phyloP scores from a whole-genome alignment of 1,140 invertebrate species.

The Hesperophylax magnus region DNA sequence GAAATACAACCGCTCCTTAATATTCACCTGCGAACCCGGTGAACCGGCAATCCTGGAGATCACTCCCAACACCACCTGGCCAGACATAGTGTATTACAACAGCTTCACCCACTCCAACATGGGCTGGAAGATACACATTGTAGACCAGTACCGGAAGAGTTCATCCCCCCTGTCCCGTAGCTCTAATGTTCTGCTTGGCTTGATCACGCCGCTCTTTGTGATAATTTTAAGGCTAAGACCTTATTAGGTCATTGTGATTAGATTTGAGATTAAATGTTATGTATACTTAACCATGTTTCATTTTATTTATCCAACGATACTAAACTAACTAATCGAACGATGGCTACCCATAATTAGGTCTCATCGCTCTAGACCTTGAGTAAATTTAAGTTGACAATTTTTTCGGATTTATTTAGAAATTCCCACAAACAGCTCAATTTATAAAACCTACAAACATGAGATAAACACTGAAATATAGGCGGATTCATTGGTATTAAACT shows the following conservation, averaged over 20 bases:
- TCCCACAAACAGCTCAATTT: too few relatives aligned
- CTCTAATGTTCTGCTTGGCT: slow-evolving; percentile 22
- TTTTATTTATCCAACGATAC: too few relatives aligned
- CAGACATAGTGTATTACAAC: slow-evolving; percentile 94
- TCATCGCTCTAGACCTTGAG: too few relatives aligned
- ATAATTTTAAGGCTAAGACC: slow-evolving; percentile 36
- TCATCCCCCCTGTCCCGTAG: background rate
- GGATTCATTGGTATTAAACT: too few relatives aligned
- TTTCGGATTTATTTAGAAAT: too few relatives aligned
- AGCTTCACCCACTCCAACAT: slow-evolving; percentile 93
- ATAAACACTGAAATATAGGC: too few relatives aligned
- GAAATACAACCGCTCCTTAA: slow-evolving; percentile 85
- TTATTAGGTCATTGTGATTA: slow-evolving; percentile 26
- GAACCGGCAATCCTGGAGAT: slow-evolving; percentile 83
- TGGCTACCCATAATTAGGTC: too few relatives aligned
- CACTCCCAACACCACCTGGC: slow-evolving; percentile 92
- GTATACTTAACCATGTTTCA: too few relatives aligned
- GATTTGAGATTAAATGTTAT: slow-evolving; percentile 25
- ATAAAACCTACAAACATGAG: too few relatives aligned
- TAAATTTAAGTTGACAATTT: too few relatives aligned
- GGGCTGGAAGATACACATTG: slow-evolving; percentile 91
- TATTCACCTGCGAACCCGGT: slow-evolving; percentile 78
- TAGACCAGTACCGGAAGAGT: slow-evolving; percentile 76
- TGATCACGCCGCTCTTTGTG: slow-evolving; percentile 37
- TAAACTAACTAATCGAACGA: too few relatives aligned